Conservation (phyloP, 2,888 invertebrate species). For the Caenorhabditis sinica region DNA sequence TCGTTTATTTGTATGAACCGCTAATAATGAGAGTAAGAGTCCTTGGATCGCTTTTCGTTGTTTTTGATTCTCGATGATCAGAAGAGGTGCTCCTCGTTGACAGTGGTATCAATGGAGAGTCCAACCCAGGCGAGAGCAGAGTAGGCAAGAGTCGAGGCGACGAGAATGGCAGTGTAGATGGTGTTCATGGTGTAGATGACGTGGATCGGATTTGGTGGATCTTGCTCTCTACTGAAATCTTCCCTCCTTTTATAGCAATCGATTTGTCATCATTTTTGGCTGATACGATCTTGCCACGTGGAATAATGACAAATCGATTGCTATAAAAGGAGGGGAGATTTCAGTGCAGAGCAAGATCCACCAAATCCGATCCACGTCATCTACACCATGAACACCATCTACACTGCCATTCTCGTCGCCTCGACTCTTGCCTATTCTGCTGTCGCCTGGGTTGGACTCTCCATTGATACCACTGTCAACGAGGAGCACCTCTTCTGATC, state of each 20-base stretch:
- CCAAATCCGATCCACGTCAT: not conserved
- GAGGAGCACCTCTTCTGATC: not conserved
- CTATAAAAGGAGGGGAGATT: not conserved
- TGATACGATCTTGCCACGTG: not conserved
- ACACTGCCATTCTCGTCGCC: not conserved
- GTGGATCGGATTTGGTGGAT: not conserved
- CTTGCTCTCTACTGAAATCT: not conserved
- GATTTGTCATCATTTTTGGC: conserved; percentile 5
- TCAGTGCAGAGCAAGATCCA: not conserved
- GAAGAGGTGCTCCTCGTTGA: not conserved
- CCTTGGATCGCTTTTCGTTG: too few species aligned
- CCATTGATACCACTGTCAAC: not conserved
- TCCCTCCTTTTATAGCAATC: not conserved
- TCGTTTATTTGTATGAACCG: too few species aligned
- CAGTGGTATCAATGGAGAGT: not conserved
- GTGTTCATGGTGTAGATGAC: not conserved
- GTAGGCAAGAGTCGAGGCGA: conserved; percentile 2
- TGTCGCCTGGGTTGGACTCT: not conserved
- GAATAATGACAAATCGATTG: not conserved
- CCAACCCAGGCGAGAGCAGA: not conserved
- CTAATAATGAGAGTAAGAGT: too few species aligned
- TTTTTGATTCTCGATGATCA: not conserved
- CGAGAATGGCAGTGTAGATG: conserved; percentile 2
- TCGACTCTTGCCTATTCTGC: not conserved
- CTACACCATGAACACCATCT: conserved; percentile 1